Evolutionary conservation across 2,888 invertebrate genomes (phyloP), one percentile per base, ranked within the genome.

Genomic region (Caenorhabditis doughertyi): DNA sequence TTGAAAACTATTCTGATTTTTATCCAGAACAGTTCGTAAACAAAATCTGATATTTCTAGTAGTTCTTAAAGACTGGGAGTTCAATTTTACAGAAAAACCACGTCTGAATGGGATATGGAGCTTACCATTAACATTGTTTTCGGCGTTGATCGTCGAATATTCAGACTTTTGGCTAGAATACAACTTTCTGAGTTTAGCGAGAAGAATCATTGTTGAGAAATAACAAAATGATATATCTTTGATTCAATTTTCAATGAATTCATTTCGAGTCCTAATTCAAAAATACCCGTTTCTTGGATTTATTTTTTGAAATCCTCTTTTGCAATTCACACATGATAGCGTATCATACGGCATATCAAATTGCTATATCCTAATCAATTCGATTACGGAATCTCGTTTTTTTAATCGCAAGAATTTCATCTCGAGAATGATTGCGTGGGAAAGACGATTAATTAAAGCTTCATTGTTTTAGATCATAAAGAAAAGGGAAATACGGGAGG

Each of bases 381-480:
- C 44, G 47, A 70, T 60, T 72, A 27, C 62, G 72, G 62, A 53
- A 72, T 58, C 49, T 39, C 35, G 60, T 35, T 72, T 72, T 72
- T 60, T 47, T 29, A 29, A 56, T 56, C 39, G 39, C n/a, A n/a
- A n/a, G n/a, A n/a, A n/a, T 35, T 35, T 35, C 35, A 5, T 47
- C 44, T 47, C 44, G 44, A 47, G n/a, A 18, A 47, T 47, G 2
- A 2, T 47, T 47, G 5, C 9, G 35, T 35, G 35, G n/a, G n/a
- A n/a, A n/a, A n/a, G n/a, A n/a, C n/a, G n/a, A n/a, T n/a, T n/a
- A n/a, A n/a, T n/a, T n/a, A n/a, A n/a, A n/a, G n/a, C n/a, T n/a
- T n/a, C n/a, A n/a, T n/a, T n/a, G n/a, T n/a, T n/a, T n/a, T n/a
- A n/a, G n/a, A n/a, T n/a, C n/a, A n/a, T n/a, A n/a, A n/a, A n/a